A percentile compares a stretch with the other conserved stretches of the same genome.
Conservation (phyloP, 1,140 invertebrate species). For the Drosophila nigromelanica region DNA sequence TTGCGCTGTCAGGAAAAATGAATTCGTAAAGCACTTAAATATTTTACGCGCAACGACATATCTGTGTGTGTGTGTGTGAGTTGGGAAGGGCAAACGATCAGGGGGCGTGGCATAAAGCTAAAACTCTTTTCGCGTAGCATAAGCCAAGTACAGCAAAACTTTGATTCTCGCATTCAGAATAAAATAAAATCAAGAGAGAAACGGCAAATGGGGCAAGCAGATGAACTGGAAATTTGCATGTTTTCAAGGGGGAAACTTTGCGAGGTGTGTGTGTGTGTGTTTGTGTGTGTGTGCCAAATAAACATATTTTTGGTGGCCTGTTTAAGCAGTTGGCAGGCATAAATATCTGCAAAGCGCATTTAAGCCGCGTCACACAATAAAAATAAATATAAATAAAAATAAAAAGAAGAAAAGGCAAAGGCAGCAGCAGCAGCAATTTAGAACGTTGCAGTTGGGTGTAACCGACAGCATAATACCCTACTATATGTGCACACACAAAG, state of each 20-base stretch:
- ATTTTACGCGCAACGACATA: constrained; percentile 28
- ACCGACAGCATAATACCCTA: no score
- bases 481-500: neutral
- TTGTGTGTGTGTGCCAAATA: constrained; percentile 59
- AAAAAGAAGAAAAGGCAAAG: neutral
- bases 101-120: constrained; percentile 59
- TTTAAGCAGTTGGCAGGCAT: constrained; percentile 69
- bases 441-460: no score
- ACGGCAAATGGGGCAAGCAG: constrained; percentile 25
- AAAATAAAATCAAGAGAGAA: constrained; percentile 39
- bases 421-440: no score
- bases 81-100: neutral
- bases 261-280: neutral
- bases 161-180: constrained; percentile 56
- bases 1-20: constrained; percentile 75
- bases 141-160: constrained; percentile 67
- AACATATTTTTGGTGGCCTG: constrained; percentile 69
- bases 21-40: constrained; percentile 53
- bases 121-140: constrained; percentile 60
- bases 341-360: constrained; percentile 82
- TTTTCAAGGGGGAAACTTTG: neutral
- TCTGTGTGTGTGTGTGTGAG: neutral
- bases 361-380: constrained; percentile 75
- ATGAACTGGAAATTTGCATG: constrained; percentile 63
- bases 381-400: constrained; percentile 56